Evolutionary conservation across 2,888 invertebrate genomes (phyloP), one percentile per base, ranked within the genome.

Genomic region (Chesias legatella): DNA sequence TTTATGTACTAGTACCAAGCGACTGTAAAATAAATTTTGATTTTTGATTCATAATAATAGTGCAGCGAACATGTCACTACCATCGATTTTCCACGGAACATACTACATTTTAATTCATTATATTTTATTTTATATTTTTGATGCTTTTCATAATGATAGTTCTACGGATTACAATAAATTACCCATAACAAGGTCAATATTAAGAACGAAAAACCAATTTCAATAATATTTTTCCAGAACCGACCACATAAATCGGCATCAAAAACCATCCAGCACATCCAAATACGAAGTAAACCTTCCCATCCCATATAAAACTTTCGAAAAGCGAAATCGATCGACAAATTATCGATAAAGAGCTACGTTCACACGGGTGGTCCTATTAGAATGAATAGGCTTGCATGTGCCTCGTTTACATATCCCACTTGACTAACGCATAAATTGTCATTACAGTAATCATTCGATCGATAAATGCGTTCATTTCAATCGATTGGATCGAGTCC

Each of bases 401-500:
- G 73, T 73, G 63, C 62, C 63, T 80, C 76, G 74, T 81, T 83
- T 82, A 82, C 81, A 82, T 83, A 79, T 80, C 62, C 79, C 68
- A 74, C 69, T 69, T 58, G 55, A 67, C 69, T 72, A 62, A 54
- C 74, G 70, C 78, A 82, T 85, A 85, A 85, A 85, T 85, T 83
- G 81, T 79, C 82, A 81, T 84, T 81, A 82, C 73, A 61, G 73
- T 76, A 82, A 83, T 83, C 79, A 79, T 74, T 65, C 73, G 80
- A 77, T 73, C 78, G 78, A 78, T 78, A 74, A 64, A 63, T 63
- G 60, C 49, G 70, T 62, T 72, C 67, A 58, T 53, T 67, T 67
- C 71, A 69, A 75, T 79, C 73, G 74, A 73, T 73, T 17, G 13
- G 13, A 17, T 70, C 63, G 51, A 70, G 67, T 73, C 68, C 78